Conservation (phyloP, 1,140 invertebrate genomes). For the Ceratosolen solmsi region DNA sequence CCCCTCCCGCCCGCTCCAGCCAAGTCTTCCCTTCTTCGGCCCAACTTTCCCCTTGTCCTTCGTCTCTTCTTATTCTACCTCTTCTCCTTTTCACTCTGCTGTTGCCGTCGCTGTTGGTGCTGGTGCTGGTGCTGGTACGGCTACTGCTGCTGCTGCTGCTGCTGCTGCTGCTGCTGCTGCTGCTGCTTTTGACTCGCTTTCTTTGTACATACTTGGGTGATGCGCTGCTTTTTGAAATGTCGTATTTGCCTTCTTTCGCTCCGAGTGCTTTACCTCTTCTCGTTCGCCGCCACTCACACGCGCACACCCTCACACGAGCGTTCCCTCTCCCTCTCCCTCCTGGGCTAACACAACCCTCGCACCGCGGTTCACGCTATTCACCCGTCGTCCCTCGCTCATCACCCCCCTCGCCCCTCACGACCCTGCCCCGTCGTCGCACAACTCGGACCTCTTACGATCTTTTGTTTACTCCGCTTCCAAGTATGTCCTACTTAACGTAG, state of each 20-base stretch:
- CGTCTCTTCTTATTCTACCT: not conserved
- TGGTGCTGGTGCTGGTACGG: too few relatives aligned
- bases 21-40: constrained; percentile 13
- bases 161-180: not conserved
- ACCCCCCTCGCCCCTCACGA: not conserved
- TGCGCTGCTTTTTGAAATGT: not conserved
- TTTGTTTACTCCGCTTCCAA: not conserved
- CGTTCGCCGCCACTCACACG: too few relatives aligned
- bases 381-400: not conserved
- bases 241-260: constrained; percentile 22
- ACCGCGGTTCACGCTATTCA: too few relatives aligned
- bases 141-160: too few relatives aligned
- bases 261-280: too few relatives aligned
- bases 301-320: too few relatives aligned
- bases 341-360: too few relatives aligned
- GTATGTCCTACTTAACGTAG: not conserved
- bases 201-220: not conserved
- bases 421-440: not conserved
- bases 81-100: constrained; percentile 43
- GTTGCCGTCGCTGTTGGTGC: too few relatives aligned
- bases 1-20: constrained; percentile 35
- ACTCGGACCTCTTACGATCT: too few relatives aligned
- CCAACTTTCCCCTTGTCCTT: not conserved
- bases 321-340: not conserved
- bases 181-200: not conserved